These are phyloP conservation scores for Tuta absoluta DNA, from an alignment of 2,888 invertebrate species.

Conservation along the genomic window DNA sequence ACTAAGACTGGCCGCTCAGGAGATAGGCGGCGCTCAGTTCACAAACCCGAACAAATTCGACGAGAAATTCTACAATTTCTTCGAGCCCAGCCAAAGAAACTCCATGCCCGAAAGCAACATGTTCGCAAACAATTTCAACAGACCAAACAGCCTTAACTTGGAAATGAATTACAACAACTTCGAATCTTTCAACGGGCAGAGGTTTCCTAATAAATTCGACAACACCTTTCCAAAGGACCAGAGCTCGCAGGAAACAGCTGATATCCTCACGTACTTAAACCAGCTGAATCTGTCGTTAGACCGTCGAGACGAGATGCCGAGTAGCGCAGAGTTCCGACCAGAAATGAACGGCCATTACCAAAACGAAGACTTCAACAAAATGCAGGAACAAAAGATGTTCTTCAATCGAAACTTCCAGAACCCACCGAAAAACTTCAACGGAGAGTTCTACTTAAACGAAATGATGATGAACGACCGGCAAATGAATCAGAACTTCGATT, in stretches of 20 bases:
- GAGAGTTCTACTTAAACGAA: constrained; percentile 59
- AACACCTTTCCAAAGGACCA: constrained; percentile 54
- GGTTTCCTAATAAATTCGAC: constrained; percentile 61
- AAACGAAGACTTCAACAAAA: constrained; percentile 58
- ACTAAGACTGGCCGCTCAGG: constrained; percentile 74
- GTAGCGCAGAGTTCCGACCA: constrained; percentile 64
- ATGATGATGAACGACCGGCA: constrained; percentile 60
- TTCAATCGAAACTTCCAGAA: constrained; percentile 60
- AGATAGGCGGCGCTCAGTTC: constrained; percentile 75
- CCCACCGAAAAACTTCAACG: constrained; percentile 60
- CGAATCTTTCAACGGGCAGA: constrained; percentile 54
- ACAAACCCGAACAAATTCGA: constrained; percentile 64
- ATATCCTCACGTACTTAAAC: constrained; percentile 63
- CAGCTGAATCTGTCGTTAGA: constrained; percentile 63
- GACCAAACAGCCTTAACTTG: constrained; percentile 70
- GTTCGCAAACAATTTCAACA: constrained; percentile 59
- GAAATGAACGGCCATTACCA: constrained; percentile 65
- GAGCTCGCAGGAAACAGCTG: constrained; percentile 56
- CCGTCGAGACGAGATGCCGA: constrained; percentile 53
- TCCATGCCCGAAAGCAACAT: constrained; percentile 68
- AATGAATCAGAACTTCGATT: constrained; percentile 64
- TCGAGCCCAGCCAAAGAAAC: constrained; percentile 74
- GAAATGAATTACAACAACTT: constrained; percentile 66
- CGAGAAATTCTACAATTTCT: constrained; percentile 71
- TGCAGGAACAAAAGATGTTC: constrained; percentile 62